Base-by-base conservation (phyloP, 2,113 vertebrate genomes). In the Platycercus adscitus region DNA sequence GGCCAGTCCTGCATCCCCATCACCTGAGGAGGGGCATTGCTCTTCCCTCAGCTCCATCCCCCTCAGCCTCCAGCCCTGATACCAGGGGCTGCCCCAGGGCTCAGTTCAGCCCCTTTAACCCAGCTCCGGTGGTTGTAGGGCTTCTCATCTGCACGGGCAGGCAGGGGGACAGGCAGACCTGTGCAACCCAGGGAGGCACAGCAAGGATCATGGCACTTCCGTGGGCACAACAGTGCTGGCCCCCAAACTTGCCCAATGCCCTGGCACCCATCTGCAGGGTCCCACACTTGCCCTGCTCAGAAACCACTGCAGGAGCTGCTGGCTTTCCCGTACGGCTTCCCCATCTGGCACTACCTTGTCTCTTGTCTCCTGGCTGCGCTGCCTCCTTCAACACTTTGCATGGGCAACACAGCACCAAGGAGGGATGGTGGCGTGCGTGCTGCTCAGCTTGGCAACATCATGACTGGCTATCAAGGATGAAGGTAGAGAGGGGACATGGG, bases 241-340 rank as follows among this genome's bases (percentile, higher is more conserved):
- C 13, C 13, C 0, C 0, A 20, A 47, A 35, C 46, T 29, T 80
- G 19, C 4, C 10, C 16, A n/a, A 58, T 37, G 39, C 8, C 43
- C 13, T 3, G 46, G 6, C 9, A 39, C 28, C n/a, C 2, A 2
- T 19, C 23, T 58, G 10, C 29, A 41, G 17, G 52, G 43, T 24
- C 43, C 26, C 31, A 53, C 1, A 0, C 9, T 23, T 49, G 25
- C 7, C 4, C 23, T 61, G 23, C 76, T 79, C 71, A 63, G 61
- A 35, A 85, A 23, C 0, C 7, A 11, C 29, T 70, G 28, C 44
- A 55, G 87, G 6, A 75, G 23, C 17, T 83, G 60, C 39, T 2
- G 1, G 11, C 28, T 44, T 65, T 39, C 31, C 26, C 1, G 0
- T 15, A 13, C 37, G 19, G 31, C 55, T 56, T 56, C 31, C 55